Evolutionary conservation across 2,113 vertebrate species (phyloP).

Genomic region (Prolemur simus): DNA sequence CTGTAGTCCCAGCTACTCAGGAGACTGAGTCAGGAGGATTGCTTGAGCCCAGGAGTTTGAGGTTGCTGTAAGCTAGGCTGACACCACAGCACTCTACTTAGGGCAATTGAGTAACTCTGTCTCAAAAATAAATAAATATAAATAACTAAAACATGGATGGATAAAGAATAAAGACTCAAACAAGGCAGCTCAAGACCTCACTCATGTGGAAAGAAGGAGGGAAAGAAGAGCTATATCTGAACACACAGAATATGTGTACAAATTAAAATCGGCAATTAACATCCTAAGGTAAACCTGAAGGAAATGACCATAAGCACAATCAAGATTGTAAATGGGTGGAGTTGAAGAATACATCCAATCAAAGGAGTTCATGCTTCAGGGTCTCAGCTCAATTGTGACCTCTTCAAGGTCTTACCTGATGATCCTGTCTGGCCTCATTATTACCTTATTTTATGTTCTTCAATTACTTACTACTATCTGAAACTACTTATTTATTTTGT

Average conservation of each 20-base stretch:
- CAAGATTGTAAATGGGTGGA: neutral
- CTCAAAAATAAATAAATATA: no score
- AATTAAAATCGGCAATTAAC: neutral
- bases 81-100: no score
- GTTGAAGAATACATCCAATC: neutral
- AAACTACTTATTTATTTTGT: neutral
- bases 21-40: no score
- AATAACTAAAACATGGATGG: neutral
- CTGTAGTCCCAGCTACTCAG: no score
- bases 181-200: conserved; percentile 7
- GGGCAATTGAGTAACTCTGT: no score
- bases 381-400: neutral
- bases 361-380: neutral
- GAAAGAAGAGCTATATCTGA: neutral
- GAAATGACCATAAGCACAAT: neutral
- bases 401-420: neutral
- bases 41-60: no score
- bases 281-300: neutral
- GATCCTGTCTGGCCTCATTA: neutral
- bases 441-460: neutral
- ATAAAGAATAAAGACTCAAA: neutral
- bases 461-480: neutral
- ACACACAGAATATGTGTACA: neutral
- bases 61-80: no score
- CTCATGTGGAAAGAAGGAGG: neutral